Base-by-base conservation (phyloP, 2,797 vertebrate species). In the Alectoris magna region DNA sequence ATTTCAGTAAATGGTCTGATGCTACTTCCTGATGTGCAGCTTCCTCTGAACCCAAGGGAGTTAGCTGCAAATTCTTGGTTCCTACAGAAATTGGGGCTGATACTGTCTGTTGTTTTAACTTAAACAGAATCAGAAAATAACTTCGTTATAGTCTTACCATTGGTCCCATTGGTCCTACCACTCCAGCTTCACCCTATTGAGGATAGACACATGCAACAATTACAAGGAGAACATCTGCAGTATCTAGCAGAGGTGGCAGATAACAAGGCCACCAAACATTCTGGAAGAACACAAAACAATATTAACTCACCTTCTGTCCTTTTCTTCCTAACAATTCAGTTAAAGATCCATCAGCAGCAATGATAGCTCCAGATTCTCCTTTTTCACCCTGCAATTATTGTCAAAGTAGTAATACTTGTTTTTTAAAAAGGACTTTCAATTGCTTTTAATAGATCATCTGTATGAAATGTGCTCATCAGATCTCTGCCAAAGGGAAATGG, bases 371-470 rank as follows among this genome's bases (percentile, higher is more conserved):
- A 0, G 99, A 97, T 86, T 99, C 99, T 27, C 99, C 99, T 93
- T 98, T 99, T 96, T 99, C 98, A 23, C 99, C 99, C 99, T 99
- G 96, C 27, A 98, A 84, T 88, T 41, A 87, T 90, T 56, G 76
- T 91, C 66, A 73, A 75, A 96, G 75, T 29, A 83, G 66, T 48
- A 68, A 26, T 66, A 76, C 8, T 62, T 69, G 14, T 26, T 87
- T 75, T 77, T n/a, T 0, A 5, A 38, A 53, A 76, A 56, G 62
- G 1, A 22, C 6, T 62, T 34, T 41, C 5, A 69, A 43, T 36
- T 67, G 21, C 21, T 74, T 2, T 72, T 17, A 4, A 3, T 1
- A 23, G 5, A 56, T 22, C 53, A 49, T 43, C 36, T 38, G 7
- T 29, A 17, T 75, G 55, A 64, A 90, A 69, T 1, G 6, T 34